Percentiles rank a stretch among this genome's conserved stretches.
Evolutionary conservation across 2,797 vertebrate genomes (phyloP).

Genomic region (Melanogrammus aeglefinus): DNA sequence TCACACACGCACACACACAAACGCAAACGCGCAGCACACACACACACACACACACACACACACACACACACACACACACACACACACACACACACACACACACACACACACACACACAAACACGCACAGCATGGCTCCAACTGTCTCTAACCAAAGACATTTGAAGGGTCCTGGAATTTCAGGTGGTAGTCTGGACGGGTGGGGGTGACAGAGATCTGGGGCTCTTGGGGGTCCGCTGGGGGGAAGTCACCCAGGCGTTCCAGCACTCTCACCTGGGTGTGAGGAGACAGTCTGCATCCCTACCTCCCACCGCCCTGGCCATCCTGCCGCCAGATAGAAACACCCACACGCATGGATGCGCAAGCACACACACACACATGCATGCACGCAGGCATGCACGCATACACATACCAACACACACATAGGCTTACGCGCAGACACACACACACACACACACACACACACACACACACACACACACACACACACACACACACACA

Average conservation of each 20-base stretch:
- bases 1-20: constrained; percentile 7
- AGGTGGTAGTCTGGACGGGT: neutral
- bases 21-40: constrained; percentile 14
- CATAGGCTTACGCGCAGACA: too few relatives aligned
- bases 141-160: constrained; percentile 9
- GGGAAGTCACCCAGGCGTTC: constrained; percentile 36
- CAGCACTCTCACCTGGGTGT: constrained; percentile 29
- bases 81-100: constrained; percentile 14
- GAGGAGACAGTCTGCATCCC: constrained; percentile 35
- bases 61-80: constrained; percentile 9
- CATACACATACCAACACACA: neutral
- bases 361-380: neutral
- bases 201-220: constrained; percentile 6
- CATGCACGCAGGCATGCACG: neutral
- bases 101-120: constrained; percentile 16
- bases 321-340: neutral
- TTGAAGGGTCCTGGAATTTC: constrained; percentile 2
- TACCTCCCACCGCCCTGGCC: constrained; percentile 12
- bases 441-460: neutral
- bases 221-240: neutral
- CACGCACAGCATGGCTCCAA: constrained; percentile 14
- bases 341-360: neutral
- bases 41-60: constrained; percentile 12
- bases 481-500: neutral
- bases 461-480: neutral